phyloP scores from a whole-genome alignment of 2,888 invertebrate genomes.

The Temnothorax unifasciatus region DNA sequence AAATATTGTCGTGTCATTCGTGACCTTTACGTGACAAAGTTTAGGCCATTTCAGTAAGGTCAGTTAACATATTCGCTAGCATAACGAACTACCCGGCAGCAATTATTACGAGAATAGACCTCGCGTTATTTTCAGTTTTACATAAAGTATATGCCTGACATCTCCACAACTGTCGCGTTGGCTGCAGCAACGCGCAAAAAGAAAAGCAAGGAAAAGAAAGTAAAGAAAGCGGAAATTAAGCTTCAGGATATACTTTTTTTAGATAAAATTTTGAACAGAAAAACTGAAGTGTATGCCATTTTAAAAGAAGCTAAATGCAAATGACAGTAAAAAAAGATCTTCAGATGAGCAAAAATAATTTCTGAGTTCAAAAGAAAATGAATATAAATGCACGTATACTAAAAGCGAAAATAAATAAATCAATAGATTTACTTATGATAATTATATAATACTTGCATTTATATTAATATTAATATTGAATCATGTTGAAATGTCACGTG shows the following conservation, averaged over 20 bases:
- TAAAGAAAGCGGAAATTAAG: slow-evolving; percentile 21
- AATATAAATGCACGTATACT: background rate
- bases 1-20: background rate
- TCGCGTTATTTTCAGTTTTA: slow-evolving; percentile 19
- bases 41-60: background rate
- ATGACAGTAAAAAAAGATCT: background rate
- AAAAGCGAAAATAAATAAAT: background rate
- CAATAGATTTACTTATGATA: background rate
- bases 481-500: background rate
- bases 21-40: background rate
- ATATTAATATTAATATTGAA: background rate
- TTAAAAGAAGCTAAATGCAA: background rate
- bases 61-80: background rate
- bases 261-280: slow-evolving; percentile 3
- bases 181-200: background rate
- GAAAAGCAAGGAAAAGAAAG: background rate
- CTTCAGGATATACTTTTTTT: background rate
- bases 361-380: background rate
- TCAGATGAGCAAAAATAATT: background rate
- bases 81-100: background rate
- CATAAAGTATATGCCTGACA: background rate
- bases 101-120: slow-evolving; percentile 1
- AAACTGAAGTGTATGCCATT: background rate
- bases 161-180: background rate
- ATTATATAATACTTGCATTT: background rate